Percentiles rank a stretch among this genome's conserved stretches.
These are phyloP conservation scores for Vombatus ursinus DNA, from an alignment of 2,113 vertebrate genomes.

Conservation along the genomic window DNA sequence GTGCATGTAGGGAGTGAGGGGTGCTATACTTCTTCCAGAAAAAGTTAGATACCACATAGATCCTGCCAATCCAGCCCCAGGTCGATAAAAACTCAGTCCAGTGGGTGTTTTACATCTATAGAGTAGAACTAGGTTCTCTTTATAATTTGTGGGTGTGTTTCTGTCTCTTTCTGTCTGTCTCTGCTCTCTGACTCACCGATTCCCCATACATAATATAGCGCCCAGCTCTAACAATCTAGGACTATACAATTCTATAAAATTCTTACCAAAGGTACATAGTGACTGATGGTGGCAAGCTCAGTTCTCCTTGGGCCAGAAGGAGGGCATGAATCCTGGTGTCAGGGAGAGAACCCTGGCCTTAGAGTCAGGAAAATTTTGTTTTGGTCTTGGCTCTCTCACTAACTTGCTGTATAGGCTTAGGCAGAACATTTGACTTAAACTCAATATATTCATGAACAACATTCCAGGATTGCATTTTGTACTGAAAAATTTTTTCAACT, in stretches of 20 bases:
- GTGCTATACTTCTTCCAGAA: background rate
- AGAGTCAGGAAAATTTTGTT: background rate
- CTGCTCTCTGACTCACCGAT: background rate
- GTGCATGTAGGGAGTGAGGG: background rate
- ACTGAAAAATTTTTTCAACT: background rate
- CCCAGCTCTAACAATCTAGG: background rate
- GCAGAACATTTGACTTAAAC: background rate
- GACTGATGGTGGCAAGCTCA: background rate
- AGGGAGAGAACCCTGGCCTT: background rate
- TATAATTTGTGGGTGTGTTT: background rate
- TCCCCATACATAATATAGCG: background rate
- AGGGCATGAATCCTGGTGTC: background rate
- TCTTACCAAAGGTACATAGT: background rate
- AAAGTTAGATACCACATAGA: background rate
- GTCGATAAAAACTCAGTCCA: background rate
- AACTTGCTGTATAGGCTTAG: background rate
- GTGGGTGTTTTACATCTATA: background rate
- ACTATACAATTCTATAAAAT: background rate
- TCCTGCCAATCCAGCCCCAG: background rate
- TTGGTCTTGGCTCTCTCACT: background rate
- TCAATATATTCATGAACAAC: background rate
- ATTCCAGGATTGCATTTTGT: background rate
- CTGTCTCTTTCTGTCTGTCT: background rate
- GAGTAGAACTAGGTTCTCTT: background rate
- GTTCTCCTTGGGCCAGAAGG: background rate